Evolutionary conservation across 2,797 vertebrate species (phyloP).

Genomic region (Enteromius unitaeniatus): DNA sequence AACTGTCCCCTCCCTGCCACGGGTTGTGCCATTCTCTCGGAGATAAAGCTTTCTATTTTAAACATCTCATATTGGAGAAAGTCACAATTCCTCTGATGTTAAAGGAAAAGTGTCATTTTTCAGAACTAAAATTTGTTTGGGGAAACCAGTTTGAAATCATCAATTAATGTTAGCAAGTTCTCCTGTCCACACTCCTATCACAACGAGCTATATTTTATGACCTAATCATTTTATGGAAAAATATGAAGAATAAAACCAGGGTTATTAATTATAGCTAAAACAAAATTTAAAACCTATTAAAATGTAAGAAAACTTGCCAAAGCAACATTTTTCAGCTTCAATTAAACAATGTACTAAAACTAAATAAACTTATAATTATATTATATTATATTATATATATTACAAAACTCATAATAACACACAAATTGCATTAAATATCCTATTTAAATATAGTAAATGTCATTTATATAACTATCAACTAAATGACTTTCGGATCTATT

Average conservation of each 20-base stretch:
- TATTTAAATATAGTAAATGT: not conserved
- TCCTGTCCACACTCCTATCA: not conserved
- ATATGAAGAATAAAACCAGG: not conserved
- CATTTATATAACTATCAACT: not conserved
- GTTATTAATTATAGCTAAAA: not conserved
- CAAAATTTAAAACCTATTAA: not conserved
- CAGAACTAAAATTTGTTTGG: not conserved
- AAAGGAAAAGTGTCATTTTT: not conserved
- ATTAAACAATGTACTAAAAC: not conserved
- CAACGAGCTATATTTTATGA: not conserved
- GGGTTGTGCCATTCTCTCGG: constrained; percentile 9
- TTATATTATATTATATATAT: too few relatives aligned
- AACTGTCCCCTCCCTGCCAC: not conserved
- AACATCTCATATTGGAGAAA: not conserved
- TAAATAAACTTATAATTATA: not conserved
- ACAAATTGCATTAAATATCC: not conserved
- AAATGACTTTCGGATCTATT: too few relatives aligned
- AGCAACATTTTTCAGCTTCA: not conserved
- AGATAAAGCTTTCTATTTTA: constrained; percentile 21
- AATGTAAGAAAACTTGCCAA: not conserved
- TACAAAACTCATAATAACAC: not conserved
- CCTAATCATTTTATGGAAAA: not conserved
- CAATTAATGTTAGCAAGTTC: not conserved
- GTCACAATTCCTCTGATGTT: not conserved
- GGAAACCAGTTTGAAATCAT: too few relatives aligned